phyloP scores from a whole-genome alignment of 2,888 invertebrate genomes.

The Epirrita christyi region DNA sequence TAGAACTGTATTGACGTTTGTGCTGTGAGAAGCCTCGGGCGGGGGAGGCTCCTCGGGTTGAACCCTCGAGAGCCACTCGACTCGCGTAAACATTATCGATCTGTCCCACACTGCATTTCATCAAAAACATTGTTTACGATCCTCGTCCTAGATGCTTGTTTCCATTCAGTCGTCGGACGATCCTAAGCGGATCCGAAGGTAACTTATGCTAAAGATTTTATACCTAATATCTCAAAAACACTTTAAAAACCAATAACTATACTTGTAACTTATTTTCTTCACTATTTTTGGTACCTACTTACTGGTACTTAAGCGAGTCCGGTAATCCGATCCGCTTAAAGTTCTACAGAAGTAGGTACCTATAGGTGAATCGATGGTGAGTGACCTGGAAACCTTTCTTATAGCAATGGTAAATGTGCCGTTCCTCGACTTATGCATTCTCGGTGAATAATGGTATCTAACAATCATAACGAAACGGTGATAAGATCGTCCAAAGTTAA shows the following conservation, averaged over 20 bases:
- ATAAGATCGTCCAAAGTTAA: no score
- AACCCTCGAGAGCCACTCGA: conserved; percentile 2
- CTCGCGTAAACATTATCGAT: conserved; percentile 39
- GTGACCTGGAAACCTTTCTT: conserved; percentile 30
- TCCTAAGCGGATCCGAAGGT: conserved; percentile 4
- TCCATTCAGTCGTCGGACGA: conserved; percentile 13
- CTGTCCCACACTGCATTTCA: conserved; percentile 24
- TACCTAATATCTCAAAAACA: no score
- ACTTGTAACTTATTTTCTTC: no score
- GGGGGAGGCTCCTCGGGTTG: neutral
- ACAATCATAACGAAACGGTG: no score
- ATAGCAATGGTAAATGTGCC: conserved; percentile 7
- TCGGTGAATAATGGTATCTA: no score
- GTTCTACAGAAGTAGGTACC: conserved; percentile 31
- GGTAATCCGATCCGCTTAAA: conserved; percentile 31
- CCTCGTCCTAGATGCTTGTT: conserved; percentile 5
- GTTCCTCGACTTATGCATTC: neutral
- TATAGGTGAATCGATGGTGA: conserved; percentile 36
- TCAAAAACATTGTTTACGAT: conserved; percentile 16
- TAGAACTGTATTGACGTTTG: neutral
- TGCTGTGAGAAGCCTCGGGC: neutral
- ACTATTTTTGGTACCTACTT: no score
- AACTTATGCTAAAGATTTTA: no score
- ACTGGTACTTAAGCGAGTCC: conserved; percentile 11
- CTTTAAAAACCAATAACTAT: no score